Evolutionary conservation across 2,888 invertebrate species (phyloP).

Genomic region (Philonicus albiceps): DNA sequence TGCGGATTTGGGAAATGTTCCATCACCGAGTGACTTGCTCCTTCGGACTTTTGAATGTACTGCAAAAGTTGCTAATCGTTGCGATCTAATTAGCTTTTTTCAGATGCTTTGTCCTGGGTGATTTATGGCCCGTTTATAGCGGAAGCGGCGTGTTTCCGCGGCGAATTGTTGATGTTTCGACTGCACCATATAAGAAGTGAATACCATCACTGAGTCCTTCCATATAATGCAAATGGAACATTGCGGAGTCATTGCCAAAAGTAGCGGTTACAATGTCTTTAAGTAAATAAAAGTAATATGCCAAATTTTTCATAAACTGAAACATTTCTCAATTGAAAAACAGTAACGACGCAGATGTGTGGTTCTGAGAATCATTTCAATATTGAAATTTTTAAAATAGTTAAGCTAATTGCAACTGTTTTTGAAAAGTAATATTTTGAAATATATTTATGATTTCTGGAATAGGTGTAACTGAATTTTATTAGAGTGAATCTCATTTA

Average conservation of each 20-base stretch:
- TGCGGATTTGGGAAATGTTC: constrained; percentile 17
- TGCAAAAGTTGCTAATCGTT: constrained; percentile 4
- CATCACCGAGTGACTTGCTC: constrained; percentile 8
- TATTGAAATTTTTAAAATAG: no score
- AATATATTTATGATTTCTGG: no score
- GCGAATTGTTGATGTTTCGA: background rate
- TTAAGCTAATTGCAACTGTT: no score
- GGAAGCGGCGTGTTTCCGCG: background rate
- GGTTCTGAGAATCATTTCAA: no score
- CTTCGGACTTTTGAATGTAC: background rate
- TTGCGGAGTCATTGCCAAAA: background rate
- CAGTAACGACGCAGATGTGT: no score
- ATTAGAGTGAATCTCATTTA: no score
- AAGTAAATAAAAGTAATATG: background rate
- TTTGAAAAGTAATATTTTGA: no score
- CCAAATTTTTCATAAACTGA: background rate
- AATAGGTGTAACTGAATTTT: no score
- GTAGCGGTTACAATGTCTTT: background rate
- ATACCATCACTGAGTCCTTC: background rate
- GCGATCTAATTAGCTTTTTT: constrained; percentile 12
- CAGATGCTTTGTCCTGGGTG: background rate
- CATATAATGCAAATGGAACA: background rate
- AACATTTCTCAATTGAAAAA: background rate
- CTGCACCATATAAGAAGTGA: background rate
- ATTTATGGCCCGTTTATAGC: background rate